phyloP scores from a whole-genome alignment of 2,888 invertebrate species.

The Mylabris sibirica region DNA sequence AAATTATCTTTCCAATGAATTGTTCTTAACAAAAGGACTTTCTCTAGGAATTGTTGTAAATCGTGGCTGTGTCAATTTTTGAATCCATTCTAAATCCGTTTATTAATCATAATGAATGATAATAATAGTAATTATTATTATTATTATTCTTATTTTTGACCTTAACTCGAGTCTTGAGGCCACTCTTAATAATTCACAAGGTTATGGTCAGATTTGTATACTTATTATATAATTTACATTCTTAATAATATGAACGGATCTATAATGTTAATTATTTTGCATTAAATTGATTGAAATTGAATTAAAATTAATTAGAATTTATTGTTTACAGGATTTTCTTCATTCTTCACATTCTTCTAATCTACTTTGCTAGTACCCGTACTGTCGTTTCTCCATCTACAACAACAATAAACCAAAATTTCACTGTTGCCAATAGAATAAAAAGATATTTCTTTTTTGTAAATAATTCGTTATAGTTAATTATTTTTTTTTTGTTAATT shows the following conservation, averaged over 20 bases:
- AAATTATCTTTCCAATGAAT: background rate
- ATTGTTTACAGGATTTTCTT: background rate
- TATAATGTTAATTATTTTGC: background rate
- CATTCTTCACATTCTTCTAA: background rate
- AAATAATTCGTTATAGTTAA: background rate
- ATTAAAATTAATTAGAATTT: no score
- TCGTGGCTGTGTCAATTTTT: background rate
- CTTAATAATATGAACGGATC: background rate
- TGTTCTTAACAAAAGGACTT: background rate
- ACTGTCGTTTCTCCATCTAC: background rate
- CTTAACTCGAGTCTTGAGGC: conserved; percentile 6
- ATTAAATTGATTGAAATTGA: background rate
- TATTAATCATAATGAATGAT: background rate
- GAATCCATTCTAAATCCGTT: background rate
- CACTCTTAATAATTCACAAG: background rate
- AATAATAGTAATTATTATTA: background rate
- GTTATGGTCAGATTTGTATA: background rate
- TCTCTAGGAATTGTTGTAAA: background rate
- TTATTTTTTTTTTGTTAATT: background rate
- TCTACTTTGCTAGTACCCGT: background rate
- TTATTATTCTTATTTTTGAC: background rate
- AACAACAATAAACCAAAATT: background rate
- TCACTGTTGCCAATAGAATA: background rate
- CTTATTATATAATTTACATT: background rate
- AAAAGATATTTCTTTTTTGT: background rate